Base-by-base conservation (phyloP, 2,797 vertebrate species). In the Fundulus diaphanus region DNA sequence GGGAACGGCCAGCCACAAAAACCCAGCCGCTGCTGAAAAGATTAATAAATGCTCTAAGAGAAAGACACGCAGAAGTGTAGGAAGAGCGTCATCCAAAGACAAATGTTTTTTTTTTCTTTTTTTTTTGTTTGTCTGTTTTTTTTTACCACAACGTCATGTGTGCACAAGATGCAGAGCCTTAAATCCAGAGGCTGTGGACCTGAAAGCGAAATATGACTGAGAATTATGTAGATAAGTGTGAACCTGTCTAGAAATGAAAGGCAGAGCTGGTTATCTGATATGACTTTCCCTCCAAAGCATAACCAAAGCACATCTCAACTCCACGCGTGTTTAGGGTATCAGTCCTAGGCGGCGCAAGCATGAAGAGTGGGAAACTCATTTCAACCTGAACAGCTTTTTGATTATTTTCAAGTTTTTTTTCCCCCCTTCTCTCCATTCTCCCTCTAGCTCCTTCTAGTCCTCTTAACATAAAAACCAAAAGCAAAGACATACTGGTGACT, bases 251-350 rank as follows among this genome's bases (percentile, higher is more conserved):
- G 77, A 83, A 88, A 90, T 86, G 82, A 90, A 89, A 91, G 84
- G 86, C 85, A 77, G 81, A 68, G 83, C 73, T 77, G 72, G 83
- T 89, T 91, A 93, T 94, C 90, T 89, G 89, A 92, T 92, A 81
- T 79, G 88, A 91, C 88, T 89, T 81, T 76, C 77, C 77, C 81
- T 83, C 82, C 83, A 70, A 82, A 88, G 91, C 87, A 86, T 87
- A 91, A 93, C 72, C 85, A 76, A 80, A 79, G 86, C 80, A 72
- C 87, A 90, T 90, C 85, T 88, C 85, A 91, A 90, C 87, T 82
- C 77, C 70, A 73, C 42, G 79, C 82, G 73, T 91, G 87, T 93
- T 90, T 85, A 85, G 82, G 85, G 88, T 88, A 91, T 90, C 89
- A 90, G 91, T 82, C 18, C 65, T 81, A 79, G 71, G 87, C 88